Evolutionary conservation across 2,797 vertebrate genomes (phyloP), one percentile per base, ranked within the genome.

Genomic region (Macropus fuliginosus): DNA sequence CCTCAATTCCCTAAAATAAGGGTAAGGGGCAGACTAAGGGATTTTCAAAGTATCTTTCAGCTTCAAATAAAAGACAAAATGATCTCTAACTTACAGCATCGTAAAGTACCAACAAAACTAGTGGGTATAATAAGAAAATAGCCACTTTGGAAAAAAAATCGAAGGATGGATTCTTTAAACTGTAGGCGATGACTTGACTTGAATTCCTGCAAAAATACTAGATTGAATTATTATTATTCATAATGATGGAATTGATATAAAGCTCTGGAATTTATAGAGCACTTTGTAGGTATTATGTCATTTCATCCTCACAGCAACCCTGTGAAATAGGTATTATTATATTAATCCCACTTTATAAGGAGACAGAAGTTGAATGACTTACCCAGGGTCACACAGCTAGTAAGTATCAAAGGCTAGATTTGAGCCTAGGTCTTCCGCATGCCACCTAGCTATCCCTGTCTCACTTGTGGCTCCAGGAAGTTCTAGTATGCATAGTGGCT

Each of bases 1-100:
- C 50, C 6, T 54, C 12, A 90, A 46, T 92, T 96, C 92, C 91
- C 54, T 74, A 34, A 93, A 93, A 90, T 54, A 46, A 46, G 93
- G 13, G 21, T 46, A 94, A 31, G 91, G 57, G 57, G 5, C 18
- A 46, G n/a, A 40, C n/a, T 40, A 74, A 74, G 66, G 18, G 16
- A 24, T 74, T 66, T 66, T 34, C 16, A 40, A 66, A n/a, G 16
- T 66, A 1, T 66, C 29, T n/a, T n/a, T n/a, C n/a, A 29, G n/a
- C n/a, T 74, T 40, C 40, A 40, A 40, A 40, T 74, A 74, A 40
- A 74, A 21, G 16, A 74, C n/a, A 74, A 6, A 21, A 40, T 9
- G 14, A 66, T n/a, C 34, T 66, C 13, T 62, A 66, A 16, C 34
- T 66, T n/a, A n/a, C 14, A 16, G 2, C 34, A 66, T 66, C 62